Evolutionary conservation across 35 echinoderm and acorn worm species (phyloP).

Genomic region (Amphiura filiformis): DNA sequence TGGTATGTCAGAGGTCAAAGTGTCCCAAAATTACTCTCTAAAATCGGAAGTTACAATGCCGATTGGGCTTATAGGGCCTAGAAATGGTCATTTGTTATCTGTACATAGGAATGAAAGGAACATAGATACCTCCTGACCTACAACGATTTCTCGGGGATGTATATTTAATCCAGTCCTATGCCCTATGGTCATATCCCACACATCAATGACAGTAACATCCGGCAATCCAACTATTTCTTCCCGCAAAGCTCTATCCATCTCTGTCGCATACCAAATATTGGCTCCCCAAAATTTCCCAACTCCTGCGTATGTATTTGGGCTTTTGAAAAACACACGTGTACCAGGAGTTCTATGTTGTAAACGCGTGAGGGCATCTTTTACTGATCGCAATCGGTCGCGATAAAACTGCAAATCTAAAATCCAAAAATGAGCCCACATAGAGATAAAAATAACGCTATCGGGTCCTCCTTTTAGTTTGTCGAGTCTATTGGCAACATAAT

Average conservation of each 20-base stretch:
- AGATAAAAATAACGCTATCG: slow-evolving; percentile 12
- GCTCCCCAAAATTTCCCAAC: not conserved
- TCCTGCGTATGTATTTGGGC: slow-evolving; percentile 9
- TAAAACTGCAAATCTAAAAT: slow-evolving; percentile 14
- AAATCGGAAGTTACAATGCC: too few relatives aligned
- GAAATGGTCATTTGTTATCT: too few relatives aligned
- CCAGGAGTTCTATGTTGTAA: not conserved
- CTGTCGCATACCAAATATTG: slow-evolving; percentile 26
- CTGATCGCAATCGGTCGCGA: not conserved
- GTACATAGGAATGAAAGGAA: slow-evolving; percentile 27
- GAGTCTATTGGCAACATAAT: slow-evolving; percentile 21
- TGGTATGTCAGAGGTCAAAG: too few relatives aligned
- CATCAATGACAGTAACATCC: slow-evolving; percentile 28
- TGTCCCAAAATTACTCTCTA: too few relatives aligned
- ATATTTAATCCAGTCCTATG: not conserved
- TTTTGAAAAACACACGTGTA: slow-evolving; percentile 17
- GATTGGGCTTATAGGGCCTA: too few relatives aligned
- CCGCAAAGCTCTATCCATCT: slow-evolving; percentile 30
- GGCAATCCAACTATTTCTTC: not conserved
- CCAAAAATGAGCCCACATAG: slow-evolving; percentile 44
- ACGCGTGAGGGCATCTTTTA: slow-evolving; percentile 13
- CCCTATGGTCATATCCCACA: slow-evolving; percentile 48
- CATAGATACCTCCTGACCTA: slow-evolving; percentile 29
- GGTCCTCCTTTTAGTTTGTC: slow-evolving; percentile 7
- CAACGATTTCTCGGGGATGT: slow-evolving; percentile 22